These are phyloP conservation scores for Osedax frankpressi DNA, from an alignment of 2,888 invertebrate genomes.

Conservation along the genomic window DNA sequence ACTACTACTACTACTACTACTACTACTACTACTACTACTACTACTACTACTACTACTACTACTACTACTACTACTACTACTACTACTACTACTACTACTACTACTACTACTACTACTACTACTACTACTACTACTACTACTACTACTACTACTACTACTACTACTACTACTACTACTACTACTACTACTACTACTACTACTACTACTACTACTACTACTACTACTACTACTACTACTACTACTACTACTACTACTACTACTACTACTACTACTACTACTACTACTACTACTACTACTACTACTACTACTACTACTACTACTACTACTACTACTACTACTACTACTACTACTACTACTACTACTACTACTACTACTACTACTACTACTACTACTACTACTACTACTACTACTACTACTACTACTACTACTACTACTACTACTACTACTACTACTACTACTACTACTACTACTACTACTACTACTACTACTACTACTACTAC, in stretches of 20 bases:
- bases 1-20: constrained; percentile 20
- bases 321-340: constrained; percentile 16
- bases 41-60: constrained; percentile 23
- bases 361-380: constrained; percentile 15
- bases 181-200: constrained; percentile 20
- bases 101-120: background rate
- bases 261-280: constrained; percentile 16
- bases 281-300: constrained; percentile 19
- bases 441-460: constrained; percentile 19
- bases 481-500: constrained; percentile 11
- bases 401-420: background rate
- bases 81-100: constrained; percentile 23
- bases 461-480: constrained; percentile 13
- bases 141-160: constrained; percentile 13
- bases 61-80: constrained; percentile 23
- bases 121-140: background rate
- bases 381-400: constrained; percentile 22
- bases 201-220: constrained; percentile 17
- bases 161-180: constrained; percentile 24
- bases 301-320: constrained; percentile 15
- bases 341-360: constrained; percentile 19
- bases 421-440: constrained; percentile 11
- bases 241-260: background rate
- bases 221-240: constrained; percentile 19
- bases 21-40: constrained; percentile 21